Conservation (phyloP, 2,888 invertebrate species). For the Caenorhabditis auriculariae region DNA sequence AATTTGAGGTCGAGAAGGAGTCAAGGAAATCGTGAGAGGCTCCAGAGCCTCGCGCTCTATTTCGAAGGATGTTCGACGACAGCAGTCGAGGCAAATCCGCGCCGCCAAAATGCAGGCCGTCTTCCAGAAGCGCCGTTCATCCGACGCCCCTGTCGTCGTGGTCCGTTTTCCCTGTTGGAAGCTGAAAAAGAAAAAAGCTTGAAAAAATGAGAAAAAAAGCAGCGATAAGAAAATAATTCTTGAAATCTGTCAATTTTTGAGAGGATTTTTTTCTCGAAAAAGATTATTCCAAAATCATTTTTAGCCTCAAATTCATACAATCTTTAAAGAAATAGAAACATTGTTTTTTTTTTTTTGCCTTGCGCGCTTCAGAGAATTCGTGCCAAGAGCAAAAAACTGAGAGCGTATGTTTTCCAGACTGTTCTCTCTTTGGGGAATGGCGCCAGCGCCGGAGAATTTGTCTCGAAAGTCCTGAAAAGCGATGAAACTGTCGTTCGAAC, state of each 20-base stretch:
- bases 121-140: slow-evolving; percentile 25
- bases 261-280: too few relatives aligned
- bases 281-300: too few relatives aligned
- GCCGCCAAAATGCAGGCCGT: slow-evolving; percentile 28
- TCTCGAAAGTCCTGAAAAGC: slow-evolving; percentile 26
- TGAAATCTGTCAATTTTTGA: background rate
- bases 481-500: slow-evolving; percentile 39
- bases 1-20: slow-evolving; percentile 29
- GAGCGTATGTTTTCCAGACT: slow-evolving; percentile 36
- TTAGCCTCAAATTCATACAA: too few relatives aligned
- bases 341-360: too few relatives aligned
- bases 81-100: slow-evolving; percentile 34
- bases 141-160: slow-evolving; percentile 31
- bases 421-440: slow-evolving; percentile 46
- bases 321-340: too few relatives aligned
- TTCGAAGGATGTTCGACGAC: slow-evolving; percentile 37
- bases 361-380: background rate
- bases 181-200: background rate
- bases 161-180: too few relatives aligned
- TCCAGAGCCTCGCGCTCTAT: slow-evolving; percentile 26
- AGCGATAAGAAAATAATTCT: background rate
- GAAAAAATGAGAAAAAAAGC: background rate
- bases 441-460: slow-evolving; percentile 30
- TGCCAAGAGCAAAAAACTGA: background rate
- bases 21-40: slow-evolving; percentile 15